phyloP scores from a whole-genome alignment of 1,140 invertebrate genomes.

The Leptestheria dahalacensis region DNA sequence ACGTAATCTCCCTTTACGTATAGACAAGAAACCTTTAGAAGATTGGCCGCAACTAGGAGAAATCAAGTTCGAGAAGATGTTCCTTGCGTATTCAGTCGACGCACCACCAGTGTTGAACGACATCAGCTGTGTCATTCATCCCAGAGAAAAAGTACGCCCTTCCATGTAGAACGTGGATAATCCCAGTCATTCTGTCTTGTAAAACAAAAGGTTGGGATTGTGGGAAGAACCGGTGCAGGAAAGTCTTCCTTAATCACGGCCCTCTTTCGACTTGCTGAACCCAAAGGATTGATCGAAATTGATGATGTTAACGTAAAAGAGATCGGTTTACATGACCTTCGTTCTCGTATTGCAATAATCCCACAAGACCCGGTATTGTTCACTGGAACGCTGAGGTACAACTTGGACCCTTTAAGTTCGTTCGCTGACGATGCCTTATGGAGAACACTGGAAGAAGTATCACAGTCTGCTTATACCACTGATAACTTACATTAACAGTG shows the following conservation, averaged over 20 bases:
- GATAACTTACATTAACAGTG: conserved; percentile 16
- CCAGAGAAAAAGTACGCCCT: conserved; percentile 43
- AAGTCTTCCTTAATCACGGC: conserved; percentile 61
- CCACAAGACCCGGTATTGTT: conserved; percentile 80
- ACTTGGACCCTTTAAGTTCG: conserved; percentile 68
- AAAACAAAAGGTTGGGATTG: conserved; percentile 40
- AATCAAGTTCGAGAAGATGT: conserved; percentile 49
- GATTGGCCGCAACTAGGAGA: conserved; percentile 52
- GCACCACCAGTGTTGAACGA: conserved; percentile 51
- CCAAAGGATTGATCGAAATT: conserved; percentile 40
- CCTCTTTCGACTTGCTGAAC: conserved; percentile 32
- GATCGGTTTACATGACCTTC: conserved; percentile 49
- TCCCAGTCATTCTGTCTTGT: not conserved
- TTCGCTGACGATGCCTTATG: conserved; percentile 47
- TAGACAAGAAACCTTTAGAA: not conserved
- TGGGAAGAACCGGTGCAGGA: conserved; percentile 55
- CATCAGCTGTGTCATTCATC: conserved; percentile 47
- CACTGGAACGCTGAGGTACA: conserved; percentile 62
- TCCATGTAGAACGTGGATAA: not conserved
- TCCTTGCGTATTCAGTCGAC: conserved; percentile 41
- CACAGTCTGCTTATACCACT: conserved; percentile 27
- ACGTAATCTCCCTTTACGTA: conserved; percentile 18
- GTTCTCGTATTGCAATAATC: conserved; percentile 60
- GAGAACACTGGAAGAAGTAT: conserved; percentile 64
- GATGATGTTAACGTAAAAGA: conserved; percentile 47